Evolutionary conservation across 2,113 vertebrate genomes (phyloP).

Genomic region (Hyperopisus bebe): DNA sequence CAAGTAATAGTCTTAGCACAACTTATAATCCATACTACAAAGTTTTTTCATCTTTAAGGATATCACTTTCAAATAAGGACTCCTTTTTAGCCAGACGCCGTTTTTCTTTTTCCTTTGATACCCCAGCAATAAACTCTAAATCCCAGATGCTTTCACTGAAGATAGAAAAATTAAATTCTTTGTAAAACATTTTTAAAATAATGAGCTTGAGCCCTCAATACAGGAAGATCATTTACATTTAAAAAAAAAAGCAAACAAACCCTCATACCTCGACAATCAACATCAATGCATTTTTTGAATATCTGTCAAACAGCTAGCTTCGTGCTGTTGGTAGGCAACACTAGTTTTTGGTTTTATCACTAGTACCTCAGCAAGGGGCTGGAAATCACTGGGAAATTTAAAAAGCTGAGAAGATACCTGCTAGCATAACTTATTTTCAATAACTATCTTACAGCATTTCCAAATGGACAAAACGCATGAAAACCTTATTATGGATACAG

Average conservation of each 20-base stretch:
- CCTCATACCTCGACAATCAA: not conserved
- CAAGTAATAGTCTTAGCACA: not conserved
- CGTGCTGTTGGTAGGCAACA: not conserved
- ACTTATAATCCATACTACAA: not conserved
- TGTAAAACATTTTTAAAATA: not conserved
- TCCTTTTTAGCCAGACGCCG: not conserved
- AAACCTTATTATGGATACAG: not conserved
- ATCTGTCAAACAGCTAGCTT: not conserved
- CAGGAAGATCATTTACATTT: not conserved
- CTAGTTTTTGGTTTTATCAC: not conserved
- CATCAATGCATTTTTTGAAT: not conserved
- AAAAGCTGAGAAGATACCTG: not conserved
- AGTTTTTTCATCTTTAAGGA: not conserved
- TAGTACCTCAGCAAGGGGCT: not conserved
- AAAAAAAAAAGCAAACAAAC: not conserved
- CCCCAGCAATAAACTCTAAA: not conserved
- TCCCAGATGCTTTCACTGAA: not conserved
- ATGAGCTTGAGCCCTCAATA: not conserved
- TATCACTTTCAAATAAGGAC: not conserved
- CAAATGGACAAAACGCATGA: not conserved
- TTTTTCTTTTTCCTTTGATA: not conserved
- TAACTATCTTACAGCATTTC: not conserved
- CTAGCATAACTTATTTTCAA: not conserved
- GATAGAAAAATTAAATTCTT: not conserved
- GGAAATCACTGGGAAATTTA: not conserved